Evolutionary conservation across 2,888 invertebrate species (phyloP), one percentile per base, ranked within the genome.

Genomic region (Eupithecia tripunctaria): DNA sequence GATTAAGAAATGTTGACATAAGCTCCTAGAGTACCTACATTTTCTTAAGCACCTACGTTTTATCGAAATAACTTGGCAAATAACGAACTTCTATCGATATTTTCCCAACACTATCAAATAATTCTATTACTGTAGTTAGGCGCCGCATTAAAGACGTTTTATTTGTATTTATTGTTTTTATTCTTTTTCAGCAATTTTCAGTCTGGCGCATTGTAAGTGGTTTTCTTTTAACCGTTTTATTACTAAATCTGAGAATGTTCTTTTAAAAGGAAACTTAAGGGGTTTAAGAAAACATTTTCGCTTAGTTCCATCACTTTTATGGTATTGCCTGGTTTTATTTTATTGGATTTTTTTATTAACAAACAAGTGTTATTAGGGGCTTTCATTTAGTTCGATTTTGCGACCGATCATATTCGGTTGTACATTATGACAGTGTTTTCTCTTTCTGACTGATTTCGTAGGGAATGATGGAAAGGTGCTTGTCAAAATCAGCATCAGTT

Each of bases 61-160:
- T 25, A 56, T 25, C 51, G 5, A 25, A 12, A 25, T 25, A 56
- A 14, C 10, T 7, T 12, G 25, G 25, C 56, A 51, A 51, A n/a
- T 56, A 71, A 29, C 67, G 67, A 60, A 51, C 47, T 43, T 27
- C 6, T n/a, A 60, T 60, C 70, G 73, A 72, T 67, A 65, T 14
- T 21, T 3, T 43, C 76, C 68, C 83, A 79, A 74, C 81, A 74
- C 82, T 82, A 79, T 15, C 60, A 60, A 27, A 71, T 80, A 82
- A 84, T 84, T 82, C 78, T 81, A 82, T 79, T 80, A 79, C 70
- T 70, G 78, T 81, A 80, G 82, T 82, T 78, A 82, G 78, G 78
- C 75, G 67, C 74, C 76, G 79, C 67, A 78, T 80, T 78, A 75
- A 76, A 78, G 70, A 74, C 75, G 76, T 81, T 79, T 81, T 82